Base-by-base conservation (phyloP, 2,113 vertebrate genomes). In the Xiphias gladius region DNA sequence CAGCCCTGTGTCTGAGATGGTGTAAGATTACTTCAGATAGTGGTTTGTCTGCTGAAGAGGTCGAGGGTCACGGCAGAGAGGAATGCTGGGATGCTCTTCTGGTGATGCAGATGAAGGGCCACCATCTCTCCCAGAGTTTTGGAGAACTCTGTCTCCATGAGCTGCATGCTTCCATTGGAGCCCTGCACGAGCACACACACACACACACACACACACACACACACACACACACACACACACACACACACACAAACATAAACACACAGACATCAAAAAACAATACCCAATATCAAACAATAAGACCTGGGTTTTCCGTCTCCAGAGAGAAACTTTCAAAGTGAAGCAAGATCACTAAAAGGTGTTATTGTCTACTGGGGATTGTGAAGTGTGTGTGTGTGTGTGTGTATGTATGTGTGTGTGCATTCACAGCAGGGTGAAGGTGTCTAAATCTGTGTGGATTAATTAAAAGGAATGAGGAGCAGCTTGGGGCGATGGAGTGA, bases 51-150 rank as follows among this genome's bases (percentile, higher is more conserved):
- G 91, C 97, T 97, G 92, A 99, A 99, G 90, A 99, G 97, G 82
- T 99, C 98, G 0, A 99, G 96, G 22, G 98, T 99, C 91, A 99
- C 94, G 0, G 98, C 95, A 0, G 98, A 97, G 86, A 99, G 97
- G 95, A 99, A 99, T 10, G 96, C 97, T 0, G 98, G 98, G 89
- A 99, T 97, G 95, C 98, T 99, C 95, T 98, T 97, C 93, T 99
- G 98, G 61, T 90, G 96, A 61, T 97, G 96, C 67, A 99, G 95
- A 73, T 99, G 97, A 7, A 99, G 96, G 0, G 96, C 93, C 1
- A 99, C 96, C 83, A 99, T 96, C 62, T 97, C 97, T 0, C 71
- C 91, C 77, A 98, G 92, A 0, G 97, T 97, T 50, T 92, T 93
- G 0, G 98, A 98, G 93, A 98, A 99, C 66, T 97, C 96, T 0